Conservation (phyloP, 2,888 invertebrate genomes). For the Andrena minutula region DNA sequence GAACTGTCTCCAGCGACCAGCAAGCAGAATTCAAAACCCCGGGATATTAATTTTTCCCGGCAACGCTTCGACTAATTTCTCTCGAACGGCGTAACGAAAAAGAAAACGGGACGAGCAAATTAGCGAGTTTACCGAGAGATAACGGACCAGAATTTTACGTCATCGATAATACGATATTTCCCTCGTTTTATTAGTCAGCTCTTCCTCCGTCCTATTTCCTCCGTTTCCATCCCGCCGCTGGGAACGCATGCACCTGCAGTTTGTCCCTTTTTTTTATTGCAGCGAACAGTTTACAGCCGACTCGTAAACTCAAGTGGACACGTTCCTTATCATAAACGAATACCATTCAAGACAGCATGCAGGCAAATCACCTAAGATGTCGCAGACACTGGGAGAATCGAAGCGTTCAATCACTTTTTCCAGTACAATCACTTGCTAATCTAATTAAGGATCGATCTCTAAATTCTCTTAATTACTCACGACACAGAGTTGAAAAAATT, state of each 20-base stretch:
- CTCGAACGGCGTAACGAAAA: not conserved
- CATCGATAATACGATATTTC: conserved; percentile 1
- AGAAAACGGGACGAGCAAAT: not conserved
- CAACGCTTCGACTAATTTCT: not conserved
- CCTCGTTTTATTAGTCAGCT: conserved; percentile 6
- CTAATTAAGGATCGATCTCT: too few relatives aligned
- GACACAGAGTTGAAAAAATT: too few relatives aligned
- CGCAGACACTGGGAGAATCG: not conserved
- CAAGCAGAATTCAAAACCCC: too few relatives aligned
- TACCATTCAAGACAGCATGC: too few relatives aligned
- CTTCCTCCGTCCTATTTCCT: not conserved
- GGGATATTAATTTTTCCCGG: not conserved
- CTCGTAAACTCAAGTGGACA: conserved; percentile 59
- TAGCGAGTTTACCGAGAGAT: not conserved
- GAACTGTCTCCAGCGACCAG: not conserved
- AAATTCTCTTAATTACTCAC: too few relatives aligned
- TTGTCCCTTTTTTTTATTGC: not conserved
- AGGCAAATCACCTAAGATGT: not conserved
- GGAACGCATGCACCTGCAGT: not conserved
- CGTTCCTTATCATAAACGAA: conserved; percentile 68
- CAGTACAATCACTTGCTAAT: too few relatives aligned
- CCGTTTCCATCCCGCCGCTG: not conserved
- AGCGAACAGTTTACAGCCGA: conserved; percentile 28
- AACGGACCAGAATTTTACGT: not conserved
- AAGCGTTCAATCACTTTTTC: not conserved